A percentile compares a stretch with the other conserved stretches of the same genome.
phyloP scores from a whole-genome alignment of 2,888 invertebrate species.

The Leptogaster cylindrica region DNA sequence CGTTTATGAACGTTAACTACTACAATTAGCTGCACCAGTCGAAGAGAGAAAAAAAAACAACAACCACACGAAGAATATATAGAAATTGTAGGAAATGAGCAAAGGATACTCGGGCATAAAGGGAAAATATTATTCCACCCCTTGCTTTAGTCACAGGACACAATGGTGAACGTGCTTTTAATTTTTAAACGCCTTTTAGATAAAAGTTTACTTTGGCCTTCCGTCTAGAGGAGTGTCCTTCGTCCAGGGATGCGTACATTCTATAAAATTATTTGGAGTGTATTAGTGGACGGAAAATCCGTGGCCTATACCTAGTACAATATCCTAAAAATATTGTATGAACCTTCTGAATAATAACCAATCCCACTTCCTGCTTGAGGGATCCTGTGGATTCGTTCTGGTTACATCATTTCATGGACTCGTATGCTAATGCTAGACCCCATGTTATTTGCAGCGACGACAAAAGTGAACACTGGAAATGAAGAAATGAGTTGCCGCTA shows the following conservation, averaged over 20 bases:
- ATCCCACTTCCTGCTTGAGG: conserved; percentile 40
- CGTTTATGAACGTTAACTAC: conserved; percentile 36
- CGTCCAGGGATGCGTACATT: conserved; percentile 36
- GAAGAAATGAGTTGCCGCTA: conserved; percentile 35
- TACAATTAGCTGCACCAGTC: conserved; percentile 22
- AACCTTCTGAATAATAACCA: conserved; percentile 46
- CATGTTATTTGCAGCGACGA: conserved; percentile 40
- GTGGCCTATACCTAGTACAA: conserved; percentile 1
- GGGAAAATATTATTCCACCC: conserved; percentile 41
- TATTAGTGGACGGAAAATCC: not conserved
- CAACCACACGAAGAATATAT: not conserved
- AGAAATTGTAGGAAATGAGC: conserved; percentile 1
- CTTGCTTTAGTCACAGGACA: not conserved
- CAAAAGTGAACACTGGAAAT: conserved; percentile 30
- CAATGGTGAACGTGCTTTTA: conserved; percentile 48
- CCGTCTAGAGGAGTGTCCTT: conserved; percentile 16
- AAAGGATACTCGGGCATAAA: not conserved
- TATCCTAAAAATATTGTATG: conserved; percentile 37
- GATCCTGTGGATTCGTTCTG: not conserved
- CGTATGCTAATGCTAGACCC: conserved; percentile 43
- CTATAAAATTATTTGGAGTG: not conserved
- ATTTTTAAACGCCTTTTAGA: conserved; percentile 49
- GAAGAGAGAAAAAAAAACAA: not conserved
- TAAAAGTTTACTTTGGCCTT: conserved; percentile 47
- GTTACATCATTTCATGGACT: conserved; percentile 42